Evolutionary conservation across 2,113 vertebrate species (phyloP).

Genomic region (Corydoras maculifer): DNA sequence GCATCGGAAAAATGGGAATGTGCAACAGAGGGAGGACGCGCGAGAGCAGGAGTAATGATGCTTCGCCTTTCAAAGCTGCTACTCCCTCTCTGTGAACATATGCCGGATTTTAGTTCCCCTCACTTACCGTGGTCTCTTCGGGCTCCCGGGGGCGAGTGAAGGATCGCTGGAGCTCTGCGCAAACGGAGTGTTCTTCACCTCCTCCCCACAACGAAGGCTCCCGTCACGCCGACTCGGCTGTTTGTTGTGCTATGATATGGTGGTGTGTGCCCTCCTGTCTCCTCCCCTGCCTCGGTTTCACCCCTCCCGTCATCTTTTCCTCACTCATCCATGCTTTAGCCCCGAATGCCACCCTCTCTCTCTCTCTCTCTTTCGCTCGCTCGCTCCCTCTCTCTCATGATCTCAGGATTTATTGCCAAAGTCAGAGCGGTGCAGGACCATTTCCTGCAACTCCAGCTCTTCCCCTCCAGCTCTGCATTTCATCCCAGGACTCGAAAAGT

Average conservation of each 20-base stretch:
- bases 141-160: neutral
- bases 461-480: too few species aligned
- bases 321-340: conserved; percentile 19
- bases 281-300: conserved; percentile 35
- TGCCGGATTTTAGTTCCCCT: conserved; percentile 17
- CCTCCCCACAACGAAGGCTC: conserved; percentile 18
- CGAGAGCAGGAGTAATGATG: conserved; percentile 44
- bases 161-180: conserved; percentile 7
- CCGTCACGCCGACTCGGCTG: conserved; percentile 38
- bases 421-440: too few species aligned
- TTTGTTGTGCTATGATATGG: conserved; percentile 51
- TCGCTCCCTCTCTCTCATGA: conserved; percentile 35
- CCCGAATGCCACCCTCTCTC: conserved; percentile 8
- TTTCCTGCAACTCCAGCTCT: too few species aligned
- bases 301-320: conserved; percentile 44
- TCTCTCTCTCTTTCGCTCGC: conserved; percentile 43
- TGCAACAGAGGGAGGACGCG: conserved; percentile 10
- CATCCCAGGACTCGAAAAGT: too few species aligned
- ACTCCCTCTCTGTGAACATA: conserved; percentile 30
- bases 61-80: conserved; percentile 31
- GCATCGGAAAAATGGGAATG: conserved; percentile 43
- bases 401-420: too few species aligned
- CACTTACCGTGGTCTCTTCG: conserved; percentile 13
- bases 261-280: conserved; percentile 40
- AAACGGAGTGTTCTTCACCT: conserved; percentile 1